A percentile compares a stretch with the other conserved stretches of the same genome.
Evolutionary conservation across 2,888 invertebrate genomes (phyloP).

Genomic region (Gibbula magus): DNA sequence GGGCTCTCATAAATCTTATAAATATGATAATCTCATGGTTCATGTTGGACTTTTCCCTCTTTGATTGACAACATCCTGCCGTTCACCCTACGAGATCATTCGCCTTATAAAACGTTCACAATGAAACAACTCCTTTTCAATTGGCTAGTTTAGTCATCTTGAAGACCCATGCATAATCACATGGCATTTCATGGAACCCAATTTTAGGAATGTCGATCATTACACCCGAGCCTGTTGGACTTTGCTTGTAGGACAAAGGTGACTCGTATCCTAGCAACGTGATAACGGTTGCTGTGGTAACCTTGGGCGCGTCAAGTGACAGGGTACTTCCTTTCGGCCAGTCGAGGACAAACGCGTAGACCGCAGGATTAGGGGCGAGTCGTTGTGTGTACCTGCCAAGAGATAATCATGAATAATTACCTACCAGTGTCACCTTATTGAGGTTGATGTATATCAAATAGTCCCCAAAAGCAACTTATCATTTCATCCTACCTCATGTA

Average conservation of each 20-base stretch:
- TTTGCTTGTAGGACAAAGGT: constrained; percentile 41
- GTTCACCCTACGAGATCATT: too few relatives aligned
- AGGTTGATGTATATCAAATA: too few relatives aligned
- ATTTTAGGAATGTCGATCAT: constrained; percentile 58
- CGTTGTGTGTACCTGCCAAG: constrained; percentile 49
- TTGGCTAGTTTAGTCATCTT: constrained; percentile 42
- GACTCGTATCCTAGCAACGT: constrained; percentile 77
- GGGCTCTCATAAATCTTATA: too few relatives aligned
- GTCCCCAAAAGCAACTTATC: too few relatives aligned
- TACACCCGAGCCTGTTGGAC: constrained; percentile 48
- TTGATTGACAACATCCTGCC: too few relatives aligned
- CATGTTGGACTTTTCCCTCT: too few relatives aligned
- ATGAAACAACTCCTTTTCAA: too few relatives aligned
- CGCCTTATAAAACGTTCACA: too few relatives aligned
- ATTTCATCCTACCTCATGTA: too few relatives aligned
- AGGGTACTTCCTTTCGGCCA: constrained; percentile 82
- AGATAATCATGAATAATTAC: too few relatives aligned
- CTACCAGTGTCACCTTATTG: too few relatives aligned
- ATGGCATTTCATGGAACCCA: constrained; percentile 53
- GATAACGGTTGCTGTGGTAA: constrained; percentile 72
- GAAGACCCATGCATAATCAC: constrained; percentile 66
- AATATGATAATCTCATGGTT: too few relatives aligned
- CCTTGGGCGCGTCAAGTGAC: constrained; percentile 76
- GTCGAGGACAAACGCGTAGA: constrained; percentile 83
- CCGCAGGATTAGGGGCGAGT: constrained; percentile 36